A percentile compares a stretch with the other conserved stretches of the same genome.
Evolutionary conservation across 2,888 invertebrate species (phyloP).

Genomic region (Axea sp.): DNA sequence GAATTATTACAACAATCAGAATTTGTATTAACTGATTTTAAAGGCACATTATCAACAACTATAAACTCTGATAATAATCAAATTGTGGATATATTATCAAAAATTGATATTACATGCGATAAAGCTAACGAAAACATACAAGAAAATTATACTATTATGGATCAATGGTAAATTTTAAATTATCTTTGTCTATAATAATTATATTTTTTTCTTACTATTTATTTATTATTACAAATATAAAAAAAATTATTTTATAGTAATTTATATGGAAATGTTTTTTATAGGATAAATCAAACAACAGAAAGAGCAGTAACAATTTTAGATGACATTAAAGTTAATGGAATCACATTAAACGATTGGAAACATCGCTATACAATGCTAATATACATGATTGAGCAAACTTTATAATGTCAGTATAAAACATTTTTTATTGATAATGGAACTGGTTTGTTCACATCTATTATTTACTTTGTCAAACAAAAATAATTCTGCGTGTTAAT

Average conservation of each 20-base stretch:
- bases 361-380: slow-evolving; percentile 69
- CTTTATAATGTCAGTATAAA: not conserved
- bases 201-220: too few relatives aligned
- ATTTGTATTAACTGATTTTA: not conserved
- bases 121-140: slow-evolving; percentile 66
- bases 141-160: slow-evolving; percentile 67
- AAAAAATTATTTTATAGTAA: too few relatives aligned
- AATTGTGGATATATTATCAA: slow-evolving; percentile 65
- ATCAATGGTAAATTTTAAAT: slow-evolving; percentile 64
- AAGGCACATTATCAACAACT: not conserved
- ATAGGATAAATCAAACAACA: slow-evolving; percentile 71
- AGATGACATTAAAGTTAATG: slow-evolving; percentile 68
- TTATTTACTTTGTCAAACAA: too few relatives aligned
- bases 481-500: too few relatives aligned
- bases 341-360: slow-evolving; percentile 73
- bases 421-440: not conserved
- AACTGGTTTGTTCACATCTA: too few relatives aligned
- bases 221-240: not conserved
- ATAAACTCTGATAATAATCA: slow-evolving; percentile 33
- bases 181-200: too few relatives aligned
- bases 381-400: slow-evolving; percentile 69
- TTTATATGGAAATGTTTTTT: not conserved
- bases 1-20: not conserved
- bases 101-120: slow-evolving; percentile 41
- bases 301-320: slow-evolving; percentile 66